phyloP scores from a whole-genome alignment of 2,888 invertebrate species.

The Eristalis arbustorum region DNA sequence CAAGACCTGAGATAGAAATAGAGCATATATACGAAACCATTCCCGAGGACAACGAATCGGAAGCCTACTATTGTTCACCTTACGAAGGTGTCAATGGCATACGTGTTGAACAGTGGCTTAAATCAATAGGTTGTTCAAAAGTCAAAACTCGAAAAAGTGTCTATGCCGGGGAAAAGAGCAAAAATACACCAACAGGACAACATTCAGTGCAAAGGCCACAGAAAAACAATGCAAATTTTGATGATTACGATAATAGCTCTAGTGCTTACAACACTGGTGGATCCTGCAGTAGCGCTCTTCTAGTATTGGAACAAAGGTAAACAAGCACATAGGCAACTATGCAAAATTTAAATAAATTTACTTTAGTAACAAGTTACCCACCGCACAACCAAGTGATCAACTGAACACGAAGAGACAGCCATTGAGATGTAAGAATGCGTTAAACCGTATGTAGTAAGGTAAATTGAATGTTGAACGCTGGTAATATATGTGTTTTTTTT shows the following conservation, averaged over 20 bases:
- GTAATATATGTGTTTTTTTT: not conserved
- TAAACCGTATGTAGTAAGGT: not conserved
- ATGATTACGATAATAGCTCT: slow-evolving; percentile 83
- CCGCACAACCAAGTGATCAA: not conserved
- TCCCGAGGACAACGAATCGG: slow-evolving; percentile 81
- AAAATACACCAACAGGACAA: not conserved
- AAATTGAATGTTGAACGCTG: not conserved
- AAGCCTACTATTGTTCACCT: slow-evolving; percentile 83
- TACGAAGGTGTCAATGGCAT: slow-evolving; percentile 78
- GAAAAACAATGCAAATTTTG: slow-evolving; percentile 76
- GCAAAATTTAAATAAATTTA: not conserved
- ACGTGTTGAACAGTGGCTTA: slow-evolving; percentile 71
- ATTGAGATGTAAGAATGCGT: slow-evolving; percentile 12
- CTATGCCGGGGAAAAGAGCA: not conserved
- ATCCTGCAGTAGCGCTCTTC: slow-evolving; percentile 84
- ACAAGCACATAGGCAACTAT: too few relatives aligned
- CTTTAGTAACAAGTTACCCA: not conserved
- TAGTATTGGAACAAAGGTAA: slow-evolving; percentile 79
- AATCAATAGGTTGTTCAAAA: slow-evolving; percentile 59
- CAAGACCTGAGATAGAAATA: slow-evolving; percentile 77
- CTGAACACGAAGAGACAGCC: not conserved
- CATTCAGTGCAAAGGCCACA: not conserved
- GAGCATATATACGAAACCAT: slow-evolving; percentile 84
- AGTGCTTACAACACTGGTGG: slow-evolving; percentile 87
- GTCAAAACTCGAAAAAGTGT: not conserved